Evolutionary conservation across 2,888 invertebrate species (phyloP), one percentile per base, ranked within the genome.

Genomic region (Orchesellides sinensis): DNA sequence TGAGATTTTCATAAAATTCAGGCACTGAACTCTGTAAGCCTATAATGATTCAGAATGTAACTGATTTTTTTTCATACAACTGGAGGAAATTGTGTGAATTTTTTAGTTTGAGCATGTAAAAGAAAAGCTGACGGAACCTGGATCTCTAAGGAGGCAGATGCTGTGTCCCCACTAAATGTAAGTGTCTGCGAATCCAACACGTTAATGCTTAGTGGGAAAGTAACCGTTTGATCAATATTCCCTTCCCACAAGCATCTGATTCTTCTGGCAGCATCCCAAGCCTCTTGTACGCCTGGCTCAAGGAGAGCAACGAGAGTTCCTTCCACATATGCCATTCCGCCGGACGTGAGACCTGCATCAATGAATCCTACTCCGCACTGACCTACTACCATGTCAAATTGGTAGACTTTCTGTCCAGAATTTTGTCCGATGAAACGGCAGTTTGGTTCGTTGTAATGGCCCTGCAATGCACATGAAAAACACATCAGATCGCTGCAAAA

Each of bases 201-300:
- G 29, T 95, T 95, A 0, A 96, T 94, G 87, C 93, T 94, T 21
- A 96, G 90, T 17, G 94, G 94, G 0, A 94, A 94, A 0, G 94
- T 93, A 65, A 95, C 90, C 14, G 94, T 93, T 88, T 95, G 94
- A 72, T 94, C 95, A 68, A 95, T 90, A 88, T 94, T 95, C 17
- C 95, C 95, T 91, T 95, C 95, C 95, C 95, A 96, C 12, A 95
- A 90, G 89, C 96, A 96, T 75, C 95, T 92, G 0, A 95, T 95
- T 66, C 94, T 91, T 54, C 95, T 92, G 40, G 95, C 93, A 0
- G 94, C 94, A 89, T 95, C 95, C 95, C 95, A 95, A 0, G 94
- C 94, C 89, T 93, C 92, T 89, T 93, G 92, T 85, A 95, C 95
- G 3, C 95, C 88, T 4, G 85, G 86, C 29, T 88, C 87, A 27